These are phyloP conservation scores for Lissocephala sabroskyi DNA, from an alignment of 2,888 invertebrate species.

Conservation along the genomic window DNA sequence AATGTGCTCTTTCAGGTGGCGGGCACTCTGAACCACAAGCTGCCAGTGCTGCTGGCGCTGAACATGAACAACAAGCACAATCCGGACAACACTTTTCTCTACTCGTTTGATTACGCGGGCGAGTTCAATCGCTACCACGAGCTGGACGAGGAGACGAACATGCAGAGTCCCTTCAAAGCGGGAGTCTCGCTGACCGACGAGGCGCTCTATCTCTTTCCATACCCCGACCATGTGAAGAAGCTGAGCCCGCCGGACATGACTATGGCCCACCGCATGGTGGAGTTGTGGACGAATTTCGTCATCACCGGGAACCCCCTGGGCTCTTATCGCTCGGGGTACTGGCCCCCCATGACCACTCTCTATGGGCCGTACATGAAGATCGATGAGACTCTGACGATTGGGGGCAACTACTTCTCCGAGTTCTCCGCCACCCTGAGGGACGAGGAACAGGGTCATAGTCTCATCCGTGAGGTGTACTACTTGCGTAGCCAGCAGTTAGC, in stretches of 20 bases:
- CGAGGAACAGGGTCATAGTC: constrained; percentile 55
- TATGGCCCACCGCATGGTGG: constrained; percentile 73
- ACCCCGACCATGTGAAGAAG: constrained; percentile 63
- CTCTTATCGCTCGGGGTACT: constrained; percentile 57
- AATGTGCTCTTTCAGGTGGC: constrained; percentile 67
- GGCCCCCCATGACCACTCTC: constrained; percentile 70
- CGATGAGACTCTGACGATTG: constrained; percentile 63
- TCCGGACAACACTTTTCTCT: constrained; percentile 72
- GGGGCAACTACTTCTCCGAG: constrained; percentile 68
- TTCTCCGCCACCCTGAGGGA: constrained; percentile 66
- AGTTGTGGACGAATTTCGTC: constrained; percentile 71
- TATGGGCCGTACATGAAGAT: constrained; percentile 72
- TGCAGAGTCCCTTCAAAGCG: constrained; percentile 71
- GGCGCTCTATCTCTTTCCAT: constrained; percentile 75
- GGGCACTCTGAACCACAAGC: constrained; percentile 73
- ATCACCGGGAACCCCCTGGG: constrained; percentile 66
- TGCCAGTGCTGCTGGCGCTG: constrained; percentile 71
- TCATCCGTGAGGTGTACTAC: constrained; percentile 59
- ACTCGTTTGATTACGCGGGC: constrained; percentile 74
- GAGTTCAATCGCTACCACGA: constrained; percentile 71
- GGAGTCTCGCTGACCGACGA: constrained; percentile 77
- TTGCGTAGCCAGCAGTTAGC: constrained; percentile 33
- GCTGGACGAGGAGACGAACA: constrained; percentile 69
- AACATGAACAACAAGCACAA: constrained; percentile 69
- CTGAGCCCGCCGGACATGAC: constrained; percentile 69